phyloP scores from a whole-genome alignment of 2,797 vertebrate species.

The Brachyrhaphis roseni region DNA sequence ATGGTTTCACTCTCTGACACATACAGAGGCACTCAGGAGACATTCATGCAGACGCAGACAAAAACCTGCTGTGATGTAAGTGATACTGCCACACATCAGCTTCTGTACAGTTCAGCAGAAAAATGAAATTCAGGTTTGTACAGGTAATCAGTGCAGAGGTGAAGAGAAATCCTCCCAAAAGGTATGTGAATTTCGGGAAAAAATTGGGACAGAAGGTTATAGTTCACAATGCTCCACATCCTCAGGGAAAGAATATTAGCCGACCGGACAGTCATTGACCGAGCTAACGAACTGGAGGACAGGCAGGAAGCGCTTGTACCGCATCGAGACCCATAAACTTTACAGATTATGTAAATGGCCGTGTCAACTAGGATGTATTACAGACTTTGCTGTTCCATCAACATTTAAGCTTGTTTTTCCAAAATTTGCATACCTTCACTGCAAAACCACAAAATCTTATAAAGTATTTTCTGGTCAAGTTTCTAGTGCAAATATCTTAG shows the following conservation, averaged over 20 bases:
- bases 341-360: not conserved
- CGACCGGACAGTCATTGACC: not conserved
- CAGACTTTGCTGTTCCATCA: not conserved
- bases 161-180: not conserved
- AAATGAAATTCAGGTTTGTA: not conserved
- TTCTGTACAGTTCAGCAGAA: conserved; percentile 41
- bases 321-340: not conserved
- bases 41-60: conserved; percentile 47
- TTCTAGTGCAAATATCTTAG: no score
- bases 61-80: conserved; percentile 56
- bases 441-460: no score
- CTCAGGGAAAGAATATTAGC: not conserved
- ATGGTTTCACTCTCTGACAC: conserved; percentile 66
- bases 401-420: not conserved
- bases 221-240: conserved; percentile 1
- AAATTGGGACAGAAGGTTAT: not conserved
- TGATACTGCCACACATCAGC: conserved; percentile 39
- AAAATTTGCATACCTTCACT: not conserved
- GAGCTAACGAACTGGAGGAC: conserved; percentile 2
- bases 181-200: not conserved
- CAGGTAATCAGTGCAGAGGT: not conserved
- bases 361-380: not conserved
- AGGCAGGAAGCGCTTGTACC: not conserved
- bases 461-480: no score
- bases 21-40: conserved; percentile 53